Conservation (phyloP, 1,140 invertebrate genomes). For the Drosophila leontia region DNA sequence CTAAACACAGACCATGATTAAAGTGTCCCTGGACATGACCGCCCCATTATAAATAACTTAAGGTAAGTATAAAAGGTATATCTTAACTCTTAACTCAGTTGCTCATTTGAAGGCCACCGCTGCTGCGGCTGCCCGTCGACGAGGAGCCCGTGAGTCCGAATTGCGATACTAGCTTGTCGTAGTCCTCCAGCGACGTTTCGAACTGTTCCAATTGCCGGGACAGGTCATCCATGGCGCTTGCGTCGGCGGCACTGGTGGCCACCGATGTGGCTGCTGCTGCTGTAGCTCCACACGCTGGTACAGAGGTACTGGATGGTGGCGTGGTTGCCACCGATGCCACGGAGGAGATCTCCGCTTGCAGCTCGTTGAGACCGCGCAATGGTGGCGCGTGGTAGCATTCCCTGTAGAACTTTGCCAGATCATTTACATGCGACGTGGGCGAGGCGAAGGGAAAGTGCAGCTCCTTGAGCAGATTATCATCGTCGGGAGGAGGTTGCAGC, state of each 20-base stretch:
- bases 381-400: constrained; percentile 92
- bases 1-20: neutral
- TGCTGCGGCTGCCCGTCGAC: constrained; percentile 79
- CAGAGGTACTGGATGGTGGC: constrained; percentile 86
- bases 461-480: constrained; percentile 78
- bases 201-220: constrained; percentile 90
- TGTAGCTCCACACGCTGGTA: constrained; percentile 26
- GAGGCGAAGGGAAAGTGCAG: constrained; percentile 87
- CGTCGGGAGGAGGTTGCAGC: constrained; percentile 55
- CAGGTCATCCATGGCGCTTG: constrained; percentile 89
- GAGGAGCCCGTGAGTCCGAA: constrained; percentile 86
- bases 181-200: constrained; percentile 90
- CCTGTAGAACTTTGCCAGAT: constrained; percentile 91
- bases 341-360: constrained; percentile 69
- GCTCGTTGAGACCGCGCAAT: constrained; percentile 88
- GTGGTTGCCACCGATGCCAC: constrained; percentile 9
- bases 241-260: constrained; percentile 47
- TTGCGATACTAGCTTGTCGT: constrained; percentile 90
- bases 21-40: neutral
- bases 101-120: constrained; percentile 80
- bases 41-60: constrained; percentile 38
- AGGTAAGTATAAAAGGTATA: constrained; percentile 8
- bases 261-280: constrained; percentile 36
- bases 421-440: constrained; percentile 86
- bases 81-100: constrained; percentile 50